Evolutionary conservation across 1,140 invertebrate species (phyloP), one percentile per base, ranked within the genome.

Genomic region (Cepaea nemoralis): DNA sequence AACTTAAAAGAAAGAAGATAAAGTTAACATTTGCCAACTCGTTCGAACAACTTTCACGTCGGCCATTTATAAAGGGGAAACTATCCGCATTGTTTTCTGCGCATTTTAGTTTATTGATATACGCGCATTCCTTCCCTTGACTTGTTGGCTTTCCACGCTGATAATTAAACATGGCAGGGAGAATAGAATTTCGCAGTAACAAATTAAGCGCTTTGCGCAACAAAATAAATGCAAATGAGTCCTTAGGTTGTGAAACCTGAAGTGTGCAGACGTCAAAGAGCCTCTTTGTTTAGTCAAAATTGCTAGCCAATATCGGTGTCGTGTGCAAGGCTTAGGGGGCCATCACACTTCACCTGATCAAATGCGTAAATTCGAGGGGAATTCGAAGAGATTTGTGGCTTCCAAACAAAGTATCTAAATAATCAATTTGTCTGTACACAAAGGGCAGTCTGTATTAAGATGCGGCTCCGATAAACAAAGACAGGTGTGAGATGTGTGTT

Each of bases 91-190:
- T 63, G 59, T 10, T n/a, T n/a, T n/a, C n/a, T n/a, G 16, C 27
- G 27, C 59, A 63, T 31, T 63, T 63, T 27, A 63, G 1, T 63
- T 63, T 63, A 63, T 63, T 31, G 59, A 63, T 63, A 63, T 31
- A 12, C 27, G 5, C 27, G 27, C 59, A 63, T 63, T 63, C 59
- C 59, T 31, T 2, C 27, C 16, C 27, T 31, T 63, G 27, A 63
- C 12, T 27, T 27, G 0, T 55, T 31, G n/a, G 19, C n/a, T 0
- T 31, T 63, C 33, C 27, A 1, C 27, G n/a, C 27, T 31, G 59
- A 16, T 19, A 63, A 31, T 63, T 63, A 63, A 27, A 63, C 27
- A 31, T 63, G 33, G 10, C 27, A 8, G 0, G 10, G 1, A 16
- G 6, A 16, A 6, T n/a, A n/a, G 12, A 63, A 63, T 63, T 63